phyloP scores from a whole-genome alignment of 2,113 vertebrate species.

The Acrocephalus arundinaceus region DNA sequence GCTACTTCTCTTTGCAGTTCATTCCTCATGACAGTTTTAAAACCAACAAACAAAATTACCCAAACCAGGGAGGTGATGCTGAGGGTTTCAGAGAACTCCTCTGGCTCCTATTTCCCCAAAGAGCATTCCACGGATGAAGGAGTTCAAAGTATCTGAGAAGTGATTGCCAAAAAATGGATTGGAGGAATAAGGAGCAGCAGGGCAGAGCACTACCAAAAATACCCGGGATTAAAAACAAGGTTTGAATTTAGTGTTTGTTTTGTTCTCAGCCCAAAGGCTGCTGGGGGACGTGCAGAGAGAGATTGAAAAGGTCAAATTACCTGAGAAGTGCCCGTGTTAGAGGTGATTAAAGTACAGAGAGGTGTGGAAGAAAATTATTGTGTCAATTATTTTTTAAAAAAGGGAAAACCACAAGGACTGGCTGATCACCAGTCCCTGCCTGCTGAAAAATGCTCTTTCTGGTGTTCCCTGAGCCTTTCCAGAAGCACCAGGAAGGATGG shows the following conservation, averaged over 20 bases:
- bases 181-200: background rate
- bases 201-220: background rate
- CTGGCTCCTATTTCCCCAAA: background rate
- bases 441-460: background rate
- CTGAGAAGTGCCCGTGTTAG: accelerated
- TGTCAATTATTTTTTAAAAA: background rate
- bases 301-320: background rate
- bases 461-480: background rate
- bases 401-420: background rate
- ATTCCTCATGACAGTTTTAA: background rate
- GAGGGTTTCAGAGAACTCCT: background rate
- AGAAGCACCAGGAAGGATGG: background rate
- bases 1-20: background rate
- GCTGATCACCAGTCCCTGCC: background rate
- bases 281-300: background rate
- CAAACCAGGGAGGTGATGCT: background rate
- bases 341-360: background rate
- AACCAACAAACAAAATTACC: background rate
- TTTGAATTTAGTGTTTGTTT: background rate
- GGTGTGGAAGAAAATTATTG: background rate
- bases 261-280: background rate
- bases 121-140: background rate
- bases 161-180: background rate
- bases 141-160: background rate
- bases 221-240: background rate